Base-by-base conservation (phyloP, 1,140 invertebrate genomes). In the Lineus longissimus region DNA sequence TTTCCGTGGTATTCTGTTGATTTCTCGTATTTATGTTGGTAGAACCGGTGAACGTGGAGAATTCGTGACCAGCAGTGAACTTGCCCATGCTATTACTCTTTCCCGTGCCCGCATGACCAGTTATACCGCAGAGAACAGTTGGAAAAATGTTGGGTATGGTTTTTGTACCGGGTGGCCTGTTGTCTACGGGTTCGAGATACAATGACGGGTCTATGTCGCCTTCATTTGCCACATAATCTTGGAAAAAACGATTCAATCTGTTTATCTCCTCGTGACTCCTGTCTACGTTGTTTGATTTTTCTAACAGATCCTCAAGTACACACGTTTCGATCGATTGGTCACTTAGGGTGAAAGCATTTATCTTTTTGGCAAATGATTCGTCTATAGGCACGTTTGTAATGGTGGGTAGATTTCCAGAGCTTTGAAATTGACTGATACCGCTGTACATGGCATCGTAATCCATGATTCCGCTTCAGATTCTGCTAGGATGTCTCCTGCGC, bases 81-180 rank as follows among this genome's bases (percentile, higher is more conserved):
- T 51, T 51, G n/a, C 47, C 47, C 47, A 51, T 51, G 47, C 47
- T 51, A 51, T 51, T 51, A 27, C 47, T 51, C 25, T 51, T 51
- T 23, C 47, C 47, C n/a, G 47, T 51, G 25, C 47, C 47, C 6
- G 47, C 6, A n/a, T 51, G 47, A 27, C 47, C 47, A 7, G n/a
- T 51, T 7, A 51, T 51, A 51, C 47, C 47, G 47, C 47, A 51
- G 6, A 51, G n/a, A 7, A 6, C n/a, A 9, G 47, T 51, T 27
- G 47, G 47, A n/a, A 51, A 51, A 23, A 51, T 51, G 6, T 6
- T 51, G n/a, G 47, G 47, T n/a, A 51, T 51, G 47, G 47, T 51
- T 27, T 51, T 51, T n/a, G 47, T 51, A 27, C 47, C 47, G 6
- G 47, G 47, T n/a, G 47, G 47, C 47, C 47, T 51, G 9, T 19